phyloP scores from a whole-genome alignment of 1,140 invertebrate genomes.

The Aphelenchoides avenae region DNA sequence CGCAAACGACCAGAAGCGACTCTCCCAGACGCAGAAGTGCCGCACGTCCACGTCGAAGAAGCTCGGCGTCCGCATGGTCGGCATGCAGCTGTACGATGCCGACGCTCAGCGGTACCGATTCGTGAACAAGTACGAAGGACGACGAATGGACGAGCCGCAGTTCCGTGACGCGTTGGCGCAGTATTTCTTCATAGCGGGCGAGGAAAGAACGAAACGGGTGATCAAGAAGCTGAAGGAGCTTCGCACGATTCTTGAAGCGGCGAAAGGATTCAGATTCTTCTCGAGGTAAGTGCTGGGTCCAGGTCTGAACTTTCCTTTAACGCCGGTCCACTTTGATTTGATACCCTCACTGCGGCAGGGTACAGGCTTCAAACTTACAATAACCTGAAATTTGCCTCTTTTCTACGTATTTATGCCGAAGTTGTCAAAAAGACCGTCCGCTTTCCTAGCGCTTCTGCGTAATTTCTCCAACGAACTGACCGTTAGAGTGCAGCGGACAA shows the following conservation, averaged over 20 bases:
- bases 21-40: conserved; percentile 79
- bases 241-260: conserved; percentile 70
- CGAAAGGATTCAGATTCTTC: conserved; percentile 80
- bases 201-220: conserved; percentile 37
- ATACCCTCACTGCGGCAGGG: too few relatives aligned
- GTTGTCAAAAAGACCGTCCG: too few relatives aligned
- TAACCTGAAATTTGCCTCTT: too few relatives aligned
- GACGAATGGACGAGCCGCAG: conserved; percentile 37
- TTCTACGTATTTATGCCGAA: too few relatives aligned
- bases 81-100: conserved; percentile 71
- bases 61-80: conserved; percentile 81
- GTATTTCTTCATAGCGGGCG: conserved; percentile 35
- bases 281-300: too few relatives aligned
- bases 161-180: conserved; percentile 27
- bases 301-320: too few relatives aligned
- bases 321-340: too few relatives aligned
- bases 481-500: too few relatives aligned
- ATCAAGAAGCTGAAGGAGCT: conserved; percentile 70
- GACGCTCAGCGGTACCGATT: conserved; percentile 23
- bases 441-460: too few relatives aligned
- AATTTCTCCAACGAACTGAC: too few relatives aligned
- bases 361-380: too few relatives aligned
- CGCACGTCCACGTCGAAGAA: conserved; percentile 78
- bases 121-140: conserved; percentile 46
- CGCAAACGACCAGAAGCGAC: conserved; percentile 79